A percentile compares a stretch with the other conserved stretches of the same genome.
Conservation (phyloP, 1,140 invertebrate genomes). For the Drosophila repletoides region DNA sequence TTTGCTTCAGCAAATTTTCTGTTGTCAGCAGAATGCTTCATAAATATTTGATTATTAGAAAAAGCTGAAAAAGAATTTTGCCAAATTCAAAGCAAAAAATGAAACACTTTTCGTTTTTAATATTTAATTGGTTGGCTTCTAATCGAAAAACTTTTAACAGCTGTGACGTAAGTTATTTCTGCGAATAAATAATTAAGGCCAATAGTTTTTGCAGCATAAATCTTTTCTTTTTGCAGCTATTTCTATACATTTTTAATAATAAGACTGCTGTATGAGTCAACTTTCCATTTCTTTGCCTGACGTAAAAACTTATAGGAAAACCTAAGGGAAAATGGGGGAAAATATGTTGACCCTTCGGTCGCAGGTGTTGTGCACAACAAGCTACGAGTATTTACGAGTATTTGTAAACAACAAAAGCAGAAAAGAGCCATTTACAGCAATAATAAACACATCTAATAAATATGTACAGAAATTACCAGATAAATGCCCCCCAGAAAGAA, state of each 20-base stretch:
- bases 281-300: too few species aligned
- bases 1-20: neutral
- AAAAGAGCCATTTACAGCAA: conserved; percentile 16
- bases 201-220: too few species aligned
- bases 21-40: neutral
- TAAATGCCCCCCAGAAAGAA: conserved; percentile 49
- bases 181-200: neutral
- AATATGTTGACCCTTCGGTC: conserved; percentile 47
- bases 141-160: too few species aligned
- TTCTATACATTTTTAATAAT: too few species aligned
- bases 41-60: neutral
- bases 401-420: conserved; percentile 1
- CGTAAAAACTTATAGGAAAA: too few species aligned
- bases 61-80: neutral
- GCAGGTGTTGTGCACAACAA: conserved; percentile 6
- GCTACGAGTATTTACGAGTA: neutral
- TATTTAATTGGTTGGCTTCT: too few species aligned
- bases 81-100: too few species aligned
- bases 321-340: too few species aligned
- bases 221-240: too few species aligned
- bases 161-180: neutral
- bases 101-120: too few species aligned
- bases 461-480: conserved; percentile 61
- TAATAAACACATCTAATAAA: conserved; percentile 15
- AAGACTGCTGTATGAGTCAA: too few species aligned